Base-by-base conservation (phyloP, 2,888 invertebrate genomes). In the Ectemnius continuus region DNA sequence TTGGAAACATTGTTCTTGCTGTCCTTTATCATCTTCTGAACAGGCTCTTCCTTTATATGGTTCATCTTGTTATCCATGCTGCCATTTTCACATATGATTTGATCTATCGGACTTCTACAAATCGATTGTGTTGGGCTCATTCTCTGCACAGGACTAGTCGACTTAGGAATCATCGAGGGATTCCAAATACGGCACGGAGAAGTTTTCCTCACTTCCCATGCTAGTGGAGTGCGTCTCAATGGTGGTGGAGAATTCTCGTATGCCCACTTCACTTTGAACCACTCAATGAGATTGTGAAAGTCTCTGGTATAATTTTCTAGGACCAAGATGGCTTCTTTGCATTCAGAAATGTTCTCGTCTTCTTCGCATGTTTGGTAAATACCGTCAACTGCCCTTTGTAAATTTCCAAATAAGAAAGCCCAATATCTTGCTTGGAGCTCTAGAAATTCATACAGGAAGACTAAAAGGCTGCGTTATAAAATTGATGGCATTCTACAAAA, bases 171-270 rank as follows among this genome's bases (percentile, higher is more conserved):
- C 58, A 78, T 67, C 1, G 86, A 84, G 2, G 89, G 85, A 67
- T 84, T 89, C 88, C 88, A 90, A 2, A 86, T 85, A 61, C 91
- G 83, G 71, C 91, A 90, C 0, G 91, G 91, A 1, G 91, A 96
- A 56, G 97, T 96, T 91, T 98, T 99, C 75, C 98, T 94, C 56
- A 99, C 96, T 91, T 98, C 98, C 99, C 99, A 99, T 0, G 99
- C 96, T 67, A 99, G 92, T 18, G 98, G 97, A 60, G 95, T 96
- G 0, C 97, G 97, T 84, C 97, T 93, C 86, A 97, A 94, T 0
- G 96, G 95, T 28, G 94, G 94, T 4, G 97, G 95, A 2, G 98
- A 96, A 82, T 96, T 96, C 88, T 98, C 98, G 89, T 97, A 98
- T 76, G 97, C 97, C 95, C 97, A 97, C 91, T 98, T 97, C 5